phyloP scores from a whole-genome alignment of 2,888 invertebrate species.

The Panopea generosa region DNA sequence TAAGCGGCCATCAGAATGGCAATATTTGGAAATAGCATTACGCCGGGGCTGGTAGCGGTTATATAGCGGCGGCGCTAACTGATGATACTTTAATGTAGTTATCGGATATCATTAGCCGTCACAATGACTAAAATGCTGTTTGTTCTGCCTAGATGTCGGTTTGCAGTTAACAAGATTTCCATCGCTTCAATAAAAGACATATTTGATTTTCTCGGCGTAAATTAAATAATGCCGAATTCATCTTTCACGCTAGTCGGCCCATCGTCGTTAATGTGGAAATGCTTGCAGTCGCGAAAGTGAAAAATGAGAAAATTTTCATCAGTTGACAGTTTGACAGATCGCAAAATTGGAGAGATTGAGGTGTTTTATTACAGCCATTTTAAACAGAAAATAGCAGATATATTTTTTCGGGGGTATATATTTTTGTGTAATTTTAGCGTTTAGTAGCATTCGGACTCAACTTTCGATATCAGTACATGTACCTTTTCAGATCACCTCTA shows the following conservation, averaged over 20 bases:
- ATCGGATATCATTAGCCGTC: conserved; percentile 71
- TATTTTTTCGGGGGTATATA: too few species aligned
- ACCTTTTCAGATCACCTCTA: too few species aligned
- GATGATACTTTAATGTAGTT: conserved; percentile 76
- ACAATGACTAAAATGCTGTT: conserved; percentile 69
- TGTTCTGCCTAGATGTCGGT: conserved; percentile 64
- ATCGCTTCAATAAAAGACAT: conserved; percentile 67
- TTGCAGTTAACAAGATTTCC: conserved; percentile 61
- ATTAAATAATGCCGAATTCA: conserved; percentile 65
- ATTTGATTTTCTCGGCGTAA: conserved; percentile 68
- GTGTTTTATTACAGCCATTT: too few species aligned
- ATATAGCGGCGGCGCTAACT: conserved; percentile 41
- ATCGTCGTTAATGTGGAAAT: conserved; percentile 11
- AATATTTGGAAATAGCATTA: conserved; percentile 22
- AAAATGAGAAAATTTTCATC: conserved; percentile 21
- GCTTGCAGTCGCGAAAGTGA: conserved; percentile 21
- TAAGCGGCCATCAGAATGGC: neutral
- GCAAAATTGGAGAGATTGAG: too few species aligned
- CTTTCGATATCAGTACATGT: too few species aligned
- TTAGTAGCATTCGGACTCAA: too few species aligned
- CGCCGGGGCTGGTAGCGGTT: conserved; percentile 34
- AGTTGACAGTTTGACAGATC: conserved; percentile 18
- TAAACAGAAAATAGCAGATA: too few species aligned
- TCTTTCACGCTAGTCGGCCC: conserved; percentile 56
- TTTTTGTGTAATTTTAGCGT: too few species aligned